Evolutionary conservation across 2,113 vertebrate genomes (phyloP).

Genomic region (Chaetodon auriga): DNA sequence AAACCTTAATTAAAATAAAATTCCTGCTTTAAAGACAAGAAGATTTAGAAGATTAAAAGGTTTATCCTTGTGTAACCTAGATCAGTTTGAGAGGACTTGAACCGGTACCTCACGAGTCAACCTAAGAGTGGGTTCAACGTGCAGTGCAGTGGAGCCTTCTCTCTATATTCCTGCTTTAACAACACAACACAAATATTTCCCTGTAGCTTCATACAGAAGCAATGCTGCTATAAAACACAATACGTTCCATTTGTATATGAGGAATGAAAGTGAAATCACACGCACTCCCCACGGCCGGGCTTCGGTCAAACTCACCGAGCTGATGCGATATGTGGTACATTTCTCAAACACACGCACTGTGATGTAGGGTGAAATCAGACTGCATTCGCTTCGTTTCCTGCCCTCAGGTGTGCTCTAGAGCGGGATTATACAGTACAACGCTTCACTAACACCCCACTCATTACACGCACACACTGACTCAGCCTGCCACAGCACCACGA

Average conservation of each 20-base stretch:
- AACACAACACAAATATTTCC: not conserved
- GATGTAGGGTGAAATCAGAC: slow-evolving; percentile 39
- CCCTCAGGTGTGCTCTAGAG: slow-evolving; percentile 68
- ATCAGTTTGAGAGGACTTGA: not conserved
- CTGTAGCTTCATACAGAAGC: not conserved
- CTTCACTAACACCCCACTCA: slow-evolving; percentile 67
- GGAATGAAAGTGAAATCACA: slow-evolving; percentile 24
- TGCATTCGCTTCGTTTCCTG: slow-evolving; percentile 57
- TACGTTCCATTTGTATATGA: slow-evolving; percentile 10
- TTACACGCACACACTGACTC: slow-evolving; percentile 68
- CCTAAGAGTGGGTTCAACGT: not conserved
- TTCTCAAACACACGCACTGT: slow-evolving; percentile 18
- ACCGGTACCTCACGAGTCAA: not conserved
- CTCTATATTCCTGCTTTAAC: not conserved
- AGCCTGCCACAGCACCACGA: slow-evolving; percentile 52
- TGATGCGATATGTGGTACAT: slow-evolving; percentile 10
- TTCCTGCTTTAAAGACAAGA: not conserved
- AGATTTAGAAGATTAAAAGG: not conserved
- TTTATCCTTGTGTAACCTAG: not conserved
- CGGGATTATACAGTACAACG: slow-evolving; percentile 66
- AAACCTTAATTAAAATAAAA: not conserved
- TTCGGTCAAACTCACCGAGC: slow-evolving; percentile 32
- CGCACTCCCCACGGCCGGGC: not conserved
- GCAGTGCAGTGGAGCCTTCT: not conserved
- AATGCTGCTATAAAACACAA: not conserved